Percentiles rank a stretch among this genome's conserved stretches.
Conservation (phyloP, 2,113 vertebrate genomes). For the Mionectes macconnelli region DNA sequence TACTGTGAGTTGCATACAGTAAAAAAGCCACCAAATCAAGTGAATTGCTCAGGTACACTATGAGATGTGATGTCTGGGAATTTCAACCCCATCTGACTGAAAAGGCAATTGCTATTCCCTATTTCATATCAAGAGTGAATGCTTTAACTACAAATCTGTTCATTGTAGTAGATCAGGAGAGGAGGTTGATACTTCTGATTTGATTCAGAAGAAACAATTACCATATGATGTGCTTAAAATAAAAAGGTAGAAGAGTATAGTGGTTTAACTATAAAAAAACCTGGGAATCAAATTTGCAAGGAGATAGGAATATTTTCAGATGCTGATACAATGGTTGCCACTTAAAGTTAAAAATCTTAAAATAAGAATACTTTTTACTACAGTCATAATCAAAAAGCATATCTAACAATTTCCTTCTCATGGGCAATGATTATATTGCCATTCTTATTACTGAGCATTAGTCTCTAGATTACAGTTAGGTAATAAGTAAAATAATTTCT, state of each 20-base stretch:
- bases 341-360: background rate
- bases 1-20: too few species aligned
- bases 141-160: background rate
- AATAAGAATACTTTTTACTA: background rate
- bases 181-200: background rate
- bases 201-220: background rate
- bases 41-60: fast-evolving
- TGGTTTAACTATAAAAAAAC: background rate
- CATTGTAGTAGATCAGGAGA: background rate
- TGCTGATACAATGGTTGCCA: background rate
- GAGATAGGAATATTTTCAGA: background rate
- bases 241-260: background rate
- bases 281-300: background rate
- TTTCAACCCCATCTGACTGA: background rate
- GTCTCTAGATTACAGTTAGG: background rate
- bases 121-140: background rate
- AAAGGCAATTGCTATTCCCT: background rate
- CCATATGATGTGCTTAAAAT: background rate
- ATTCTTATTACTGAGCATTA: background rate
- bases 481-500: background rate
- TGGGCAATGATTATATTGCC: background rate
- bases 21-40: background rate
- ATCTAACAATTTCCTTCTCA: background rate
- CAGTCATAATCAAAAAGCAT: background rate
- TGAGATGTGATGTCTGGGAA: background rate